Conservation (phyloP, 2,797 vertebrate species). For the Leptodactylus fallax region DNA sequence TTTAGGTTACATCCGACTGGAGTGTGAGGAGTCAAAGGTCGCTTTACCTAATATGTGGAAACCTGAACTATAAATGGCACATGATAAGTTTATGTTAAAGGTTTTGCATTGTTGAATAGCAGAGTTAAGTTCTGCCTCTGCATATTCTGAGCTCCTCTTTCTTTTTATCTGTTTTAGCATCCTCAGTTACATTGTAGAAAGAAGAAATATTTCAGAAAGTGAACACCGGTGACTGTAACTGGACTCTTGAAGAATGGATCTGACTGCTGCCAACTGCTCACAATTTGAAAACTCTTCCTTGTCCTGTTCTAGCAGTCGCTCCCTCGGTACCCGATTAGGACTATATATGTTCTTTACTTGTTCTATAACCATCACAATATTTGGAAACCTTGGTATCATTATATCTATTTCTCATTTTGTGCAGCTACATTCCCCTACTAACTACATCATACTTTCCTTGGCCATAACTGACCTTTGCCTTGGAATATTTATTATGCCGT, state of each 20-base stretch:
- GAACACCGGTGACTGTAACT: not conserved
- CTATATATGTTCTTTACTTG: constrained; percentile 68
- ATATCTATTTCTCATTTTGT: constrained; percentile 78
- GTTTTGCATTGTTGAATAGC: no score
- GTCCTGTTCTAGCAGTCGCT: constrained; percentile 63
- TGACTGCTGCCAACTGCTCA: constrained; percentile 55
- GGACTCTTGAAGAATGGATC: not conserved
- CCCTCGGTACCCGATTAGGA: constrained; percentile 46
- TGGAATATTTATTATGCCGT: constrained; percentile 77
- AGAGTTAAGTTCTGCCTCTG: no score
- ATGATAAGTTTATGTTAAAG: no score
- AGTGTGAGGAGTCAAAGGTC: no score
- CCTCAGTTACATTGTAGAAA: not conserved
- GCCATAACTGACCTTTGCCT: constrained; percentile 76
- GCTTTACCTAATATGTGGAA: no score
- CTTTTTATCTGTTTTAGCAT: not conserved
- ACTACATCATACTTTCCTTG: constrained; percentile 79
- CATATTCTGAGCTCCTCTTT: not conserved
- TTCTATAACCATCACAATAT: constrained; percentile 70
- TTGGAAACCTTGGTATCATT: constrained; percentile 78
- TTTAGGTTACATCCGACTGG: no score
- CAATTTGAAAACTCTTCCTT: constrained; percentile 63
- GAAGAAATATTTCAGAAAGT: not conserved
- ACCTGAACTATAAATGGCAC: no score
- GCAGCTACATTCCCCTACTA: constrained; percentile 79